Conservation (phyloP, 2,113 vertebrate genomes). For the Pseudorectes ferrugineus region DNA sequence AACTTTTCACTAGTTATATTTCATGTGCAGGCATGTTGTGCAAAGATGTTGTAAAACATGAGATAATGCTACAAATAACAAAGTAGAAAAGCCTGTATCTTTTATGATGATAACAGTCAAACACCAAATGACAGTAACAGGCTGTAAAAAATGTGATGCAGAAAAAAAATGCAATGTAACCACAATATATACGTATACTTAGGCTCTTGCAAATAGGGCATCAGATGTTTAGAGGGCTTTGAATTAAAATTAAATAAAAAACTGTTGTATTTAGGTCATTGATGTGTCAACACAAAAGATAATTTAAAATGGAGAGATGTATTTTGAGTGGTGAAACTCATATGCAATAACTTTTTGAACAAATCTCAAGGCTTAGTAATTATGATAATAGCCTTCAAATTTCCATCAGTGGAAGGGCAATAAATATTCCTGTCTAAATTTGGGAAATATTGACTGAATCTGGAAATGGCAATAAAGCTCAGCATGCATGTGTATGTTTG, state of each 20-base stretch:
- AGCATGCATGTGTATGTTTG: neutral
- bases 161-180: constrained; percentile 50
- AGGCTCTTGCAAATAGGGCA: constrained; percentile 34
- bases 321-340: constrained; percentile 7
- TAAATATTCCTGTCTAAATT: constrained; percentile 55
- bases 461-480: constrained; percentile 39
- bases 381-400: constrained; percentile 52
- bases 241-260: constrained; percentile 63
- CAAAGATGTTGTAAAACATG: constrained; percentile 84
- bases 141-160: constrained; percentile 80
- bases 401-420: constrained; percentile 40
- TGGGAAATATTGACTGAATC: constrained; percentile 57
- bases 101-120: constrained; percentile 93
- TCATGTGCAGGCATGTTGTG: constrained; percentile 77
- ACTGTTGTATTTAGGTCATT: constrained; percentile 10
- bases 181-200: neutral
- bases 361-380: constrained; percentile 51
- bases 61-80: constrained; percentile 91
- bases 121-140: constrained; percentile 83
- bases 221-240: constrained; percentile 56
- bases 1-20: constrained; percentile 86
- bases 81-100: constrained; percentile 85
- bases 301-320: constrained; percentile 33
- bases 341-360: constrained; percentile 48
- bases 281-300: constrained; percentile 48